Percentiles rank a stretch among this genome's conserved stretches.
phyloP scores from a whole-genome alignment of 1,140 invertebrate genomes.

The Philopotamus ludificatus region DNA sequence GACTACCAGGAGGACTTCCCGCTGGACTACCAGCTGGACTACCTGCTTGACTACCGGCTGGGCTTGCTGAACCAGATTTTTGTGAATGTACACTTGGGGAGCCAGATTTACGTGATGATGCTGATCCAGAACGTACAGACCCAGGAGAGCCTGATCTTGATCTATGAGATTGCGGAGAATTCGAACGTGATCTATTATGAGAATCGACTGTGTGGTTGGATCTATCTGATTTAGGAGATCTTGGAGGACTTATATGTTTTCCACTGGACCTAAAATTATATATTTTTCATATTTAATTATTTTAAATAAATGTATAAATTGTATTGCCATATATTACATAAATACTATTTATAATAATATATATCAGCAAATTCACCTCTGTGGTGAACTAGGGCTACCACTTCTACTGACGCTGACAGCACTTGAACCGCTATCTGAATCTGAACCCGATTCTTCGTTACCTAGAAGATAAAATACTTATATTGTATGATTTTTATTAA shows the following conservation, averaged over 20 bases:
- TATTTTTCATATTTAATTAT: constrained; percentile 44
- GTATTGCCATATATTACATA: neutral
- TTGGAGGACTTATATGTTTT: constrained; percentile 50
- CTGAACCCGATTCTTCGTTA: constrained; percentile 49
- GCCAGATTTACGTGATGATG: constrained; percentile 22
- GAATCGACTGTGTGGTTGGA: constrained; percentile 41
- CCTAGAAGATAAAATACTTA: too few species aligned
- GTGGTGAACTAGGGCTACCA: constrained; percentile 54
- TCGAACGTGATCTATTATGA: constrained; percentile 50
- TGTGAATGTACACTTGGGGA: constrained; percentile 22
- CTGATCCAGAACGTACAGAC: constrained; percentile 31
- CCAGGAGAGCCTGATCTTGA: constrained; percentile 38
- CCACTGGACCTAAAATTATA: constrained; percentile 45
- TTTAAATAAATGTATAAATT: neutral
- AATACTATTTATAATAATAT: neutral
- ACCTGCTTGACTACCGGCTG: constrained; percentile 46
- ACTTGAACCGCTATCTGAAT: constrained; percentile 57
- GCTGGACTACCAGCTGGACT: constrained; percentile 47
- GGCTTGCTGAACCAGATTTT: constrained; percentile 29
- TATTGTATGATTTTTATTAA: too few species aligned
- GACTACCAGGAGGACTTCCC: constrained; percentile 50
- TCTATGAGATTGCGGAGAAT: constrained; percentile 49
- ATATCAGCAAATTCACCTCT: too few species aligned
- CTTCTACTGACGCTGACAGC: constrained; percentile 51
- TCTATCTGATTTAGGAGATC: constrained; percentile 46